Evolutionary conservation across 2,888 invertebrate species (phyloP), one percentile per base, ranked within the genome.

Genomic region (Petrophora chlorosata): DNA sequence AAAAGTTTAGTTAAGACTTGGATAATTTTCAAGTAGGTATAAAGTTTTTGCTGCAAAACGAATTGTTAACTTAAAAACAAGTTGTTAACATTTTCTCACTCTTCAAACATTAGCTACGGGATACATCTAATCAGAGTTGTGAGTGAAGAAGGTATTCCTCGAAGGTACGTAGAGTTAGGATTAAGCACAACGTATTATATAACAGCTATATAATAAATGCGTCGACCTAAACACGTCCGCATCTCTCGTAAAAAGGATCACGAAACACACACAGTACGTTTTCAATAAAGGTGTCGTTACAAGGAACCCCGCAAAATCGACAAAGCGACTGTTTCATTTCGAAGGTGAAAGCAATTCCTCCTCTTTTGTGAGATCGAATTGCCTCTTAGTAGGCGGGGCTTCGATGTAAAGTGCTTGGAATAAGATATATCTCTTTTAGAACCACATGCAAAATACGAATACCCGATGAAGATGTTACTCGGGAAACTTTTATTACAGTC

Each of bases 291-390:
- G 75, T 79, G 73, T 80, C 77, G 79, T 78, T 79, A 76, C 77
- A 76, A 68, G 72, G 70, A 72, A 70, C 73, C 73, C 74, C 76
- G 59, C 75, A 75, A 79, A 82, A 82, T 78, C 82, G 79, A 76
- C 82, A 83, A 81, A 80, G 78, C 77, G 76, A 74, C 76, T 81
- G 83, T 82, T 84, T 84, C 79, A 83, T 82, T 83, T 79, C 65
- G 77, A 73, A 80, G 76, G 79, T 83, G 74, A 76, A 79, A 77
- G 80, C 82, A 80, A 85, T 85, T 82, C 75, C 71, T 73, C 58
- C 74, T 77, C 78, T 82, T 83, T 84, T 82, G 79, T 81, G 75
- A 73, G 74, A 76, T 76, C 76, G 73, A 81, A 82, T 84, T 83
- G 80, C 75, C 70, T 75, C 68, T 78, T 78, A 80, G 80, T 76